Conservation (phyloP, 2,888 invertebrate genomes). For the Drosophila histrio region DNA sequence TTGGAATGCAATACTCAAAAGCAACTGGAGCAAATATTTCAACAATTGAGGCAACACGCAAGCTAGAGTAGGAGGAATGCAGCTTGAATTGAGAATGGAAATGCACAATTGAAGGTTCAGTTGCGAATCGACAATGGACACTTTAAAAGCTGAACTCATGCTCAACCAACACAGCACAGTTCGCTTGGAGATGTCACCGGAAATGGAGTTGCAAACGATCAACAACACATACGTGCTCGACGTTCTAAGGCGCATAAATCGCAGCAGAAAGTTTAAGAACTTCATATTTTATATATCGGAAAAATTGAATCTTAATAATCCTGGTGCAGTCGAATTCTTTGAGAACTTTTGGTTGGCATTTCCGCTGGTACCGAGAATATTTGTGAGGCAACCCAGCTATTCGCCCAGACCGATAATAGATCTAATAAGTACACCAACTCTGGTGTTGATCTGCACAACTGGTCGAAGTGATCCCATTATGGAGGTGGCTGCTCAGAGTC, state of each 20-base stretch:
- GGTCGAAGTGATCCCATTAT: constrained; percentile 67
- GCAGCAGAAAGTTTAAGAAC: constrained; percentile 64
- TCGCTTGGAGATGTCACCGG: not conserved
- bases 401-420: constrained; percentile 42
- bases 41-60: constrained; percentile 25
- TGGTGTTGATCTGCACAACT: constrained; percentile 73
- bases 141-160: constrained; percentile 42
- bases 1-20: constrained; percentile 29
- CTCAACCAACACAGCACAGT: constrained; percentile 22
- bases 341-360: constrained; percentile 55
- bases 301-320: constrained; percentile 47
- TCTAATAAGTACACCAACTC: constrained; percentile 66
- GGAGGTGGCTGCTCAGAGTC: constrained; percentile 65
- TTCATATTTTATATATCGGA: constrained; percentile 76
- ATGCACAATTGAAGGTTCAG: constrained; percentile 32
- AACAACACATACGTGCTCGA: constrained; percentile 57
- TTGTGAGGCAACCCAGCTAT: constrained; percentile 41
- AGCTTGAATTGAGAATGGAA: not conserved
- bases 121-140: constrained; percentile 51
- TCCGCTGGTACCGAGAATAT: constrained; percentile 55
- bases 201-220: constrained; percentile 27
- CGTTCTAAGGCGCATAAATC: constrained; percentile 53
- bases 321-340: constrained; percentile 51
- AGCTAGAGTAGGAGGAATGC: not conserved
- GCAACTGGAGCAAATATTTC: not conserved